Base-by-base conservation (phyloP, 2,113 vertebrate genomes). In the Caranx melampygus region DNA sequence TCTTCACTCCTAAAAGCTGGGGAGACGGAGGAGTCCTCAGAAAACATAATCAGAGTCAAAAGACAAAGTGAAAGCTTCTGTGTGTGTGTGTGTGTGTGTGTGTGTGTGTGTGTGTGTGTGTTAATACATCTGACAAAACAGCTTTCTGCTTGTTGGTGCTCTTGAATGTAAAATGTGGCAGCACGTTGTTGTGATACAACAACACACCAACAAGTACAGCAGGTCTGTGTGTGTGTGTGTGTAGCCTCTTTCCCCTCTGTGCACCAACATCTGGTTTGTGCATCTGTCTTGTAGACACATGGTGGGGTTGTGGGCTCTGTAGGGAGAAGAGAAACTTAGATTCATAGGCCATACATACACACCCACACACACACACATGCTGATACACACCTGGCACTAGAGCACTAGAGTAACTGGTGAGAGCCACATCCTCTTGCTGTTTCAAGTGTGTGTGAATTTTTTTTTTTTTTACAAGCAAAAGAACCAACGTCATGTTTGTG, bases 181-280 rank as follows among this genome's bases (percentile, higher is more conserved):
- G 35, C 31, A 31, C 18, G 47, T 51, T 42, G 10, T 45, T 11
- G 60, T 4, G 11, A 20, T 47, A 34, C 6, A 58, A 37, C 33
- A 16, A 75, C 34, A 61, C 8, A 34, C 63, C 40, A 54, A 79
- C 68, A 77, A 71, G 78, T 45, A 67, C 75, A 66, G 52, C 49
- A 35, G 60, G 64, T 75, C 72, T 45, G 81, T 63, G 67, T 78
- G 82, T 35, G 64, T 75, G 69, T 45, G 81, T 63, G 67, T 78
- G 82, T 35, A 35, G 81, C 67, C 26, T 26, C 77, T 81, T 83
- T 88, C 68, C 79, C 72, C 82, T 84, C 60, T 18, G 64, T 65
- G 82, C 57, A 69, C 34, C 37, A 88, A 90, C 94, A 94, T 93
- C 92, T 93, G 94, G 68, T 90, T 87, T 75, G 72, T 67, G 87